These are phyloP conservation scores for Neostethus bicornis DNA, from an alignment of 2,797 vertebrate genomes.

Conservation along the genomic window DNA sequence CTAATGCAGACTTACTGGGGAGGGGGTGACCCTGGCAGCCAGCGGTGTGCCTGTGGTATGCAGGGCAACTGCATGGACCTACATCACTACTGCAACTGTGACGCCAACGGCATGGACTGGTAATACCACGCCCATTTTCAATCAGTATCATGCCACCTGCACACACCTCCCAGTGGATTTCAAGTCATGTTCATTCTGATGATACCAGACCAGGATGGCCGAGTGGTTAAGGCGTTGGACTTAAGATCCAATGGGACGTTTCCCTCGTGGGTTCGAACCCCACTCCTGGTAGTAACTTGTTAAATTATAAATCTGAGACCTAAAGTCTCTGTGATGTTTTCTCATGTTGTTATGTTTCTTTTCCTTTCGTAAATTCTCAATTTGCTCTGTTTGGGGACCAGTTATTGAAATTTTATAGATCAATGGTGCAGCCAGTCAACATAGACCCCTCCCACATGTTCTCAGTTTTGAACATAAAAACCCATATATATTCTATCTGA, in stretches of 20 bases:
- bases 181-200: not conserved
- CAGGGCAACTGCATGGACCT: conserved; percentile 86
- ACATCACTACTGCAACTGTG: conserved; percentile 90
- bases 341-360: conserved; percentile 1
- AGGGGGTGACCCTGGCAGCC: conserved; percentile 83
- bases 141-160: no score
- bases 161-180: no score
- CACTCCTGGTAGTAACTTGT: no score
- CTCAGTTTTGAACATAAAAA: no score
- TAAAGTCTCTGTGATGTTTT: conserved; percentile 7
- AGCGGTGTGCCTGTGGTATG: conserved; percentile 89
- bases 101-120: conserved; percentile 89
- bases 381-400: conserved; percentile 27
- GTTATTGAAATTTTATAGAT: conserved; percentile 40
- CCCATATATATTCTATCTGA: no score
- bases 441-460: no score
- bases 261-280: no score
- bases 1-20: conserved; percentile 90
- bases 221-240: no score
- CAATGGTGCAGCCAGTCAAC: conserved; percentile 29
- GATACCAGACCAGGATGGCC: no score
- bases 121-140: no score
- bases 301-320: conserved; percentile 4
- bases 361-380: conserved; percentile 19
- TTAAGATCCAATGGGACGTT: no score